Evolutionary conservation across 2,113 vertebrate species (phyloP).

Genomic region (Typhlomys cinereus): DNA sequence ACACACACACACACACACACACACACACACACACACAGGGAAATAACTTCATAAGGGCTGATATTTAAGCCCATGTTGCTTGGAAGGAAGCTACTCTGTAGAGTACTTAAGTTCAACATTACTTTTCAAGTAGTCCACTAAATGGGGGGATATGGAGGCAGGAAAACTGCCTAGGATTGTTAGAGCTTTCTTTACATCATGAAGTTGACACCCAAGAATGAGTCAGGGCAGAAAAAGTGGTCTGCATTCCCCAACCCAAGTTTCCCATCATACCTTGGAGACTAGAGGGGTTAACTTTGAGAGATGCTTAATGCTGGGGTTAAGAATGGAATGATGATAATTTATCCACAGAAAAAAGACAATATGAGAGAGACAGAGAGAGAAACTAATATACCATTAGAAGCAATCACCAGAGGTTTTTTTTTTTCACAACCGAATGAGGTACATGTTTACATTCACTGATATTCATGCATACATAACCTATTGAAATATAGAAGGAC

Average conservation of each 20-base stretch:
- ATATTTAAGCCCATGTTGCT: not conserved
- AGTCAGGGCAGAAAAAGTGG: not conserved
- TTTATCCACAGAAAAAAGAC: slow-evolving; percentile 40
- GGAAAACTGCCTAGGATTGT: not conserved
- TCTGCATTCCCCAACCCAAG: not conserved
- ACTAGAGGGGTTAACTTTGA: not conserved
- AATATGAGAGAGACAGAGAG: not conserved
- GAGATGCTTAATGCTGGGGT: not conserved
- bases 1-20: not conserved
- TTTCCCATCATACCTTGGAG: not conserved
- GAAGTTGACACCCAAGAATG: not conserved
- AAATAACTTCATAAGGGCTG: not conserved
- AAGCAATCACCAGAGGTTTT: not conserved
- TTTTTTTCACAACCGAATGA: not conserved
- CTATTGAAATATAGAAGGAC: not conserved
- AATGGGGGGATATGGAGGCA: not conserved
- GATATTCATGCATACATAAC: slow-evolving; percentile 26
- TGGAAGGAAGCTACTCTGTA: not conserved
- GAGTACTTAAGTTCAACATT: not conserved
- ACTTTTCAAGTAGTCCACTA: slow-evolving; percentile 30
- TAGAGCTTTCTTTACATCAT: not conserved
- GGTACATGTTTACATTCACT: not conserved
- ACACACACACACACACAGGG: not conserved
- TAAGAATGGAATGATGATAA: not conserved
- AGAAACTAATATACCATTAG: not conserved